Evolutionary conservation across 1,140 invertebrate genomes (phyloP).

Genomic region (Eufriesea mexicana): DNA sequence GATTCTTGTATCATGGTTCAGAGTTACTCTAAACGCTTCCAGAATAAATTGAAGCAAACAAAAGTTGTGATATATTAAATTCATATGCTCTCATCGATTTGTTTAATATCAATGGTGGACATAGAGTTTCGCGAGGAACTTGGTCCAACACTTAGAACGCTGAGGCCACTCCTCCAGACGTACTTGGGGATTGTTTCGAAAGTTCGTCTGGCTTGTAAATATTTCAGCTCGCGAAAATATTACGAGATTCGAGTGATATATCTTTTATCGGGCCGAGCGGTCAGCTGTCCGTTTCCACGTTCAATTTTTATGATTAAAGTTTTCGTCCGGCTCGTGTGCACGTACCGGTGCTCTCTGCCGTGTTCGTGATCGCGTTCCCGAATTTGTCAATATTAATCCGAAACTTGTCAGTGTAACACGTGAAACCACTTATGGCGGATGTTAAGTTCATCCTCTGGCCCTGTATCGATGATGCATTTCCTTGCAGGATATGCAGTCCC

Average conservation of each 20-base stretch:
- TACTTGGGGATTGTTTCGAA: slow-evolving; percentile 9
- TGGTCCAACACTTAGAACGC: not conserved
- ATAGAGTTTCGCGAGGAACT: not conserved
- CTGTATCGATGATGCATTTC: slow-evolving; percentile 7
- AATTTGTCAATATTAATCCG: slow-evolving; percentile 49
- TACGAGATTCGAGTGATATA: slow-evolving; percentile 48
- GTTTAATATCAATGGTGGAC: not conserved
- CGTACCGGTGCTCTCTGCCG: not conserved
- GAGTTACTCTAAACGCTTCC: too few species aligned
- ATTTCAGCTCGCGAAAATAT: slow-evolving; percentile 45
- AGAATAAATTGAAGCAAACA: too few species aligned
- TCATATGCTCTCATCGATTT: not conserved
- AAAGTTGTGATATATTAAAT: too few species aligned
- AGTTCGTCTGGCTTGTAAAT: slow-evolving; percentile 21
- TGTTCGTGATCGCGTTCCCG: slow-evolving; percentile 11
- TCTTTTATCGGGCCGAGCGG: slow-evolving; percentile 26
- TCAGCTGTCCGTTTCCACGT: slow-evolving; percentile 44
- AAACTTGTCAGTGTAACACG: slow-evolving; percentile 22
- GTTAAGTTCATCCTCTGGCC: not conserved
- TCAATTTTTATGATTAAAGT: slow-evolving; percentile 58
- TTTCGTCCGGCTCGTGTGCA: slow-evolving; percentile 13
- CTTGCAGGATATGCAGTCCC: not conserved
- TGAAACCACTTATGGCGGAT: slow-evolving; percentile 33
- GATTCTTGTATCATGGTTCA: too few species aligned
- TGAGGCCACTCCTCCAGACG: not conserved